phyloP scores from a whole-genome alignment of 2,888 invertebrate species.

The Melieria omissa region DNA sequence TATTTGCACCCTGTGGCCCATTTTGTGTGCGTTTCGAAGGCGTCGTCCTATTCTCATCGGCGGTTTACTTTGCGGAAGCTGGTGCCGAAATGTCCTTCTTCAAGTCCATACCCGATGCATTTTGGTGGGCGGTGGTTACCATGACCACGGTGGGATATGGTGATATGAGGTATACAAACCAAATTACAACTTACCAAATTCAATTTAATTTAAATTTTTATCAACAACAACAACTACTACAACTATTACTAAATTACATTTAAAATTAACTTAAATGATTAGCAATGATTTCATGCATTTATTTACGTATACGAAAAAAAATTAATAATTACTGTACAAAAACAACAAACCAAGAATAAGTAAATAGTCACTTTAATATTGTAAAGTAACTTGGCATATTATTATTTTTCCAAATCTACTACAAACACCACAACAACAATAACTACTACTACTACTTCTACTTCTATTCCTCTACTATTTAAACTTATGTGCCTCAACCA shows the following conservation, averaged over 20 bases:
- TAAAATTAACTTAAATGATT: not conserved
- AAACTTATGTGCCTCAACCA: too few relatives aligned
- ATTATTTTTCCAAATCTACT: too few relatives aligned
- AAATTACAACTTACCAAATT: too few relatives aligned
- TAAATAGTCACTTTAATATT: too few relatives aligned
- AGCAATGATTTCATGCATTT: not conserved
- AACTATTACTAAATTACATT: constrained; percentile 19
- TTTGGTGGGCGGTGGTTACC: constrained; percentile 99
- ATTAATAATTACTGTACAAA: not conserved
- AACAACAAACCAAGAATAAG: not conserved
- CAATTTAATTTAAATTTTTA: constrained; percentile 18
- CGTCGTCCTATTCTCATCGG: constrained; percentile 99
- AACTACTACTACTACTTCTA: too few relatives aligned
- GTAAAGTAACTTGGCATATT: too few relatives aligned
- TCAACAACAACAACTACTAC: constrained; percentile 24
- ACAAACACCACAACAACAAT: too few relatives aligned
- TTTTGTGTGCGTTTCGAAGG: constrained; percentile 69
- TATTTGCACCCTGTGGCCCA: not conserved
- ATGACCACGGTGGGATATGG: constrained; percentile 99
- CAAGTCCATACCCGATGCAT: constrained; percentile 99
- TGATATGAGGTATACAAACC: constrained; percentile 86
- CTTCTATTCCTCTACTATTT: too few relatives aligned
- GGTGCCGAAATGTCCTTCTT: constrained; percentile 99
- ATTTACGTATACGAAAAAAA: not conserved
- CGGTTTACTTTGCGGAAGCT: constrained; percentile 99